These are phyloP conservation scores for Busseola fusca DNA, from an alignment of 2,888 invertebrate genomes.

Conservation along the genomic window DNA sequence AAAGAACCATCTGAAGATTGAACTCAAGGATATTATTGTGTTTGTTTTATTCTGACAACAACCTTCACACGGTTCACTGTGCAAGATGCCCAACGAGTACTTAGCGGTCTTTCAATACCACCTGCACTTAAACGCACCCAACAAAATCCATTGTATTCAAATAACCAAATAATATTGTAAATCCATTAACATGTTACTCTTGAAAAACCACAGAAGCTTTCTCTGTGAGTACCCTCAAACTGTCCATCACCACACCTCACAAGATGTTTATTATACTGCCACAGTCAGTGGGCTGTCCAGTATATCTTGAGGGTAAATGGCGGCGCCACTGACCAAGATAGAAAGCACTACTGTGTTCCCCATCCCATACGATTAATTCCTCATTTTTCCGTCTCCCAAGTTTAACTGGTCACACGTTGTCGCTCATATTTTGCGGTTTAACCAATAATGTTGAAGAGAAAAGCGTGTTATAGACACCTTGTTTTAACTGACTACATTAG, in stretches of 20 bases:
- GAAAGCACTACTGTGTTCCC: background rate
- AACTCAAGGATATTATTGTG: background rate
- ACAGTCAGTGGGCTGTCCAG: background rate
- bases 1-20: background rate
- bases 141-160: constrained; percentile 22
- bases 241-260: constrained; percentile 7
- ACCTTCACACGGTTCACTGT: no score
- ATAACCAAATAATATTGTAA: constrained; percentile 15
- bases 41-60: background rate
- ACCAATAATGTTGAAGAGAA: constrained; percentile 31
- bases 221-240: constrained; percentile 22
- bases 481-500: constrained; percentile 33
- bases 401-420: constrained; percentile 4
- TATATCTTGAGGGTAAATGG: background rate
- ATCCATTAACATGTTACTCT: constrained; percentile 6
- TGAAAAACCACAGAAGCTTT: constrained; percentile 32
- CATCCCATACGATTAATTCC: constrained; percentile 4
- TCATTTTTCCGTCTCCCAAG: background rate
- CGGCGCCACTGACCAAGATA: constrained; percentile 3
- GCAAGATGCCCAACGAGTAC: background rate
- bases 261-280: constrained; percentile 1
- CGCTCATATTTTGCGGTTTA: constrained; percentile 40
- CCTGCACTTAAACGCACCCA: background rate
- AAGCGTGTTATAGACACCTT: constrained; percentile 29
- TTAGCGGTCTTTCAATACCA: background rate